These are phyloP conservation scores for Falco novaeseelandiae DNA, from an alignment of 2,797 vertebrate genomes.

Conservation along the genomic window DNA sequence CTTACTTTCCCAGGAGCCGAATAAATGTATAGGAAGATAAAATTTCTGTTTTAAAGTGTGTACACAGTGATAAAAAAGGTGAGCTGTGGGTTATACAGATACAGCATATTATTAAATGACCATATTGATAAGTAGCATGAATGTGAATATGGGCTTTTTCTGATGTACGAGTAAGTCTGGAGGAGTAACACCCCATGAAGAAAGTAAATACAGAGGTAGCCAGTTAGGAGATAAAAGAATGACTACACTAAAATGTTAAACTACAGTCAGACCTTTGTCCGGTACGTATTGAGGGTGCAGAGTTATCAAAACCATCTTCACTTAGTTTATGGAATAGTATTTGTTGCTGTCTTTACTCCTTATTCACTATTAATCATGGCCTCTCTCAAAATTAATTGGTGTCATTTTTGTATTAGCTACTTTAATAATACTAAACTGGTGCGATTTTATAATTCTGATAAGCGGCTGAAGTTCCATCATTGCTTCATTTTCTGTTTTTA, in stretches of 20 bases:
- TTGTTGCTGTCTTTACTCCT: not conserved
- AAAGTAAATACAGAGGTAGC: not conserved
- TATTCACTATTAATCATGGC: not conserved
- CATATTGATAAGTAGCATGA: not conserved
- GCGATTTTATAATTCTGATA: not conserved
- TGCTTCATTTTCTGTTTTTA: not conserved
- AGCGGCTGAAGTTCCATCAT: not conserved
- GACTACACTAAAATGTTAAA: not conserved
- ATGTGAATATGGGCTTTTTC: not conserved
- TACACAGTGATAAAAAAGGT: not conserved
- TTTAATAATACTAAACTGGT: not conserved
- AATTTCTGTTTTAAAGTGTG: not conserved
- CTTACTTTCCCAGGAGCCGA: not conserved
- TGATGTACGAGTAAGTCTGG: not conserved
- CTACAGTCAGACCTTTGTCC: not conserved
- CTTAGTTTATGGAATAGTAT: not conserved
- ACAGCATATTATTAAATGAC: not conserved
- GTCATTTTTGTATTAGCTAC: not conserved
- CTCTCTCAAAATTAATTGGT: not conserved
- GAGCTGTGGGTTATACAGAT: not conserved
- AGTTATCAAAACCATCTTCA: not conserved
- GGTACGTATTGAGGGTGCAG: not conserved
- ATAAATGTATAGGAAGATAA: not conserved
- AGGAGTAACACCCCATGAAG: not conserved
- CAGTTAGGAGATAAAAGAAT: not conserved